Percentiles rank a stretch among this genome's conserved stretches.
Conservation (phyloP, 2,888 invertebrate genomes). For the Cephus nigrinus region DNA sequence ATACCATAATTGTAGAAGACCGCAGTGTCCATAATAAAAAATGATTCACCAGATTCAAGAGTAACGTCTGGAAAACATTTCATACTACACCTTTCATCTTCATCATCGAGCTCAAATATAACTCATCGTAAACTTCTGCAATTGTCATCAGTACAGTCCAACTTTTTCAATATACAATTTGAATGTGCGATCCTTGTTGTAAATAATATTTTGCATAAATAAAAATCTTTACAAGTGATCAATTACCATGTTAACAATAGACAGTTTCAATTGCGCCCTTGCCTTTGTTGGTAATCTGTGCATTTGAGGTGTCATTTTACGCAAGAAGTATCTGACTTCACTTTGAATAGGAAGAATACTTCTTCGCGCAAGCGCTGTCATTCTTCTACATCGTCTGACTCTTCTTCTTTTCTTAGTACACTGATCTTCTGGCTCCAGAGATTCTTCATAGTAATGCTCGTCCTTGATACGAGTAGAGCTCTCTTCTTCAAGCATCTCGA, state of each 20-base stretch:
- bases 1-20: neutral
- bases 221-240: slow-evolving; percentile 50
- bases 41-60: neutral
- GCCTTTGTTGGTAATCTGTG: slow-evolving; percentile 55
- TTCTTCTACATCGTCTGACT: slow-evolving; percentile 26
- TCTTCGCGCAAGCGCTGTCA: slow-evolving; percentile 46
- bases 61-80: neutral
- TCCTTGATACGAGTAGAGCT: slow-evolving; percentile 27
- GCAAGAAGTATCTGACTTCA: slow-evolving; percentile 54
- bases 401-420: slow-evolving; percentile 18
- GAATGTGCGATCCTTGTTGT: neutral
- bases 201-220: neutral
- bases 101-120: neutral
- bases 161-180: neutral
- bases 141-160: neutral
- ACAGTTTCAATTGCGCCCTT: slow-evolving; percentile 58
- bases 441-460: slow-evolving; percentile 34
- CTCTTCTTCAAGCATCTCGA: slow-evolving; percentile 30
- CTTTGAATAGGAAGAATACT: slow-evolving; percentile 58
- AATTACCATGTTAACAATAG: slow-evolving; percentile 62
- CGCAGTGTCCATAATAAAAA: neutral
- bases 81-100: neutral
- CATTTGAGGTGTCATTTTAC: slow-evolving; percentile 58
- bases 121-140: neutral
- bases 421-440: slow-evolving; percentile 25